Conservation (phyloP, 2,113 vertebrate genomes). For the pig (Sus scrofa) region DNA sequence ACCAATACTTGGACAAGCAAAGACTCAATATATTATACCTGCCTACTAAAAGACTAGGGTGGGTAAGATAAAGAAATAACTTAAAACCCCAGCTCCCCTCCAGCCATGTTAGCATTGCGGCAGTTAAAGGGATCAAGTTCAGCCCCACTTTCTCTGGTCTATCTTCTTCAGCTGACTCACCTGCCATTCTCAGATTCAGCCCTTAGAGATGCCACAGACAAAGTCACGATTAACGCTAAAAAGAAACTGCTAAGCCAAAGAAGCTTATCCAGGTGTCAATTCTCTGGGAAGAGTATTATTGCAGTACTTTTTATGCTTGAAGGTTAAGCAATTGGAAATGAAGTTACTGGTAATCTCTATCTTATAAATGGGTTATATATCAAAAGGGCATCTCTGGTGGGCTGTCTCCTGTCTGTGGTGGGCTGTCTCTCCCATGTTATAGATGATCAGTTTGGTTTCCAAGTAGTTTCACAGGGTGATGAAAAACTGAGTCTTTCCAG, state of each 20-base stretch:
- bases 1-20: not conserved
- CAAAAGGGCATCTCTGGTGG: not conserved
- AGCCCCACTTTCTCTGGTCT: not conserved
- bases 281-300: not conserved
- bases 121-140: not conserved
- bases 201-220: not conserved
- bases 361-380: not conserved
- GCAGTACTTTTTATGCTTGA: not conserved
- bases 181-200: not conserved
- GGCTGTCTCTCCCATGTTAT: not conserved
- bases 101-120: not conserved
- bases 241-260: not conserved
- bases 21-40: not conserved
- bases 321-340: not conserved
- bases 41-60: not conserved
- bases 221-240: not conserved
- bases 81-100: not conserved
- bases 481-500: slow-evolving; percentile 2
- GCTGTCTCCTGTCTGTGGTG: not conserved
- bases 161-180: not conserved
- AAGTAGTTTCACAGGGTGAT: not conserved
- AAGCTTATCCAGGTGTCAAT: not conserved
- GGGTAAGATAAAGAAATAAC: not conserved
- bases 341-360: not conserved
- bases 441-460: not conserved